A percentile compares a stretch with the other conserved stretches of the same genome.
phyloP scores from a whole-genome alignment of 92 coral and sea anemone species.

The Micromussa lordhowensis region DNA sequence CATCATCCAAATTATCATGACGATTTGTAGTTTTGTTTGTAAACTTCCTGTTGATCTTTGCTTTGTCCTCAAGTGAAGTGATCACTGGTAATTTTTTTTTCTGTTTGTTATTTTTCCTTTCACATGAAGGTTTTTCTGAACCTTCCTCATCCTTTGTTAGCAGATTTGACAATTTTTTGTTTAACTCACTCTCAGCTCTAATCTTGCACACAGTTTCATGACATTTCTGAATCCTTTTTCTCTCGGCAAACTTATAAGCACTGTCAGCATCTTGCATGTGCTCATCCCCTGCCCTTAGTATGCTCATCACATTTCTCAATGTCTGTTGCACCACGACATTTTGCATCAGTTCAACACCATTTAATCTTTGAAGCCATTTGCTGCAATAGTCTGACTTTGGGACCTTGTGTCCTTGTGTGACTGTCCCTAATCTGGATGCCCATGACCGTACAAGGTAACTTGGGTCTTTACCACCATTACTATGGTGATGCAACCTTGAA shows the following conservation, averaged over 20 bases:
- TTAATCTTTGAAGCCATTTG: slow-evolving; percentile 65
- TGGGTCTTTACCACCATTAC: slow-evolving; percentile 45
- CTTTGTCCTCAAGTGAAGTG: background rate
- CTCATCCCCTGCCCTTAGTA: slow-evolving; percentile 7
- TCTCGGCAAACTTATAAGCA: slow-evolving; percentile 41
- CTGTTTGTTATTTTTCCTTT: background rate
- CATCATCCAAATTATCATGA: background rate
- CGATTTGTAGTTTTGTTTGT: background rate
- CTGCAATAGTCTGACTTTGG: slow-evolving; percentile 12
- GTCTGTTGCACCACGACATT: slow-evolving; percentile 78
- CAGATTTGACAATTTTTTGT: background rate
- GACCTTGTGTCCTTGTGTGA: slow-evolving; percentile 33
- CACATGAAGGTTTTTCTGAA: background rate
- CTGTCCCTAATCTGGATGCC: slow-evolving; percentile 35
- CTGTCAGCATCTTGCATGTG: slow-evolving; percentile 50
- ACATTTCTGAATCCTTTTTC: slow-evolving; percentile 31
- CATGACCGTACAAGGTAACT: slow-evolving; percentile 62
- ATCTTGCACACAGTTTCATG: slow-evolving; percentile 59
- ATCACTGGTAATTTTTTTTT: background rate
- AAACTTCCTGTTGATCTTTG: background rate
- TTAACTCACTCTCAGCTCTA: background rate
- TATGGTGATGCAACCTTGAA: background rate
- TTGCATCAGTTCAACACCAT: slow-evolving; percentile 73
- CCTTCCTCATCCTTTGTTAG: background rate
- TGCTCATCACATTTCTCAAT: slow-evolving; percentile 54